Evolutionary conservation across 2,797 vertebrate species (phyloP).

Genomic region (Paedocypris micromegethes): DNA sequence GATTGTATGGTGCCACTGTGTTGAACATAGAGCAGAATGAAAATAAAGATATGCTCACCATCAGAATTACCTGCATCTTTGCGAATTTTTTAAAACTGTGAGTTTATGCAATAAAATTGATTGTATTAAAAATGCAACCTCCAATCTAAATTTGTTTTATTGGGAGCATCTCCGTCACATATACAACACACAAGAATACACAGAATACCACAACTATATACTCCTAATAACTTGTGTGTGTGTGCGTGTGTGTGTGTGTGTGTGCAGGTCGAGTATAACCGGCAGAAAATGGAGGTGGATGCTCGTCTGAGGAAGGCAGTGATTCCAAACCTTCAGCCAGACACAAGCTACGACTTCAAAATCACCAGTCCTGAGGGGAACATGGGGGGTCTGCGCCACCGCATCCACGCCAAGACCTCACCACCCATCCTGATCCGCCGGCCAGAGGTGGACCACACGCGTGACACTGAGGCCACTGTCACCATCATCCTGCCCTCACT

Average conservation of each 20-base stretch:
- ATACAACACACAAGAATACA: no score
- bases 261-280: conserved; percentile 87
- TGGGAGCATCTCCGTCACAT: no score
- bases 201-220: no score
- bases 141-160: no score
- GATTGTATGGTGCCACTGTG: no score
- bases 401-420: conserved; percentile 87
- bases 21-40: no score
- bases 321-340: conserved; percentile 85
- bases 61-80: no score
- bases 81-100: no score
- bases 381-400: conserved; percentile 92
- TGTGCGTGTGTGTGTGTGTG: not conserved
- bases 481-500: conserved; percentile 83
- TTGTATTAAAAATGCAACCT: no score
- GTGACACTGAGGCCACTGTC: conserved; percentile 82
- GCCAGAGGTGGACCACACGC: conserved; percentile 82
- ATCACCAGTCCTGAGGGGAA: conserved; percentile 87
- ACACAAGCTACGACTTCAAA: conserved; percentile 91
- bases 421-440: conserved; percentile 81
- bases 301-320: conserved; percentile 87
- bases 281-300: conserved; percentile 85
- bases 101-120: no score
- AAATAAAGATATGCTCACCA: no score
- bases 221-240: no score